phyloP scores from a whole-genome alignment of 2,113 vertebrate genomes.

The Gnathonemus echidnorhynchus region DNA sequence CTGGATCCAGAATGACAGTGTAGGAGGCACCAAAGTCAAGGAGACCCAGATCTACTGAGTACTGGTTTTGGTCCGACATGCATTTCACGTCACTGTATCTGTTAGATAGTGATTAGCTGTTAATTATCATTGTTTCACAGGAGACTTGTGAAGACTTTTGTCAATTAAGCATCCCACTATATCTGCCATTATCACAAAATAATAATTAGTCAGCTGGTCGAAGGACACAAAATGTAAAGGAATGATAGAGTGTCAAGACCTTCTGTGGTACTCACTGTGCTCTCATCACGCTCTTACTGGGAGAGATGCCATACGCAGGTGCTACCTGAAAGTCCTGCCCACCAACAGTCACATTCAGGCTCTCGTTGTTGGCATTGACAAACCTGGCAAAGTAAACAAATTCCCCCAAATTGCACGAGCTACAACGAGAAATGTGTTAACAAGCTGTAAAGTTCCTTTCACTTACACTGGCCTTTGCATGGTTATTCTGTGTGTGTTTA shows the following conservation, averaged over 20 bases:
- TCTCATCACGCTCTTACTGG: slow-evolving; percentile 52
- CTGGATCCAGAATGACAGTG: slow-evolving; percentile 67
- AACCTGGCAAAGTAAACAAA: slow-evolving; percentile 62
- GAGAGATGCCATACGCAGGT: slow-evolving; percentile 54
- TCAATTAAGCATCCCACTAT: not conserved
- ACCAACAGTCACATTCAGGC: slow-evolving; percentile 61
- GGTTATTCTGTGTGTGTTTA: slow-evolving; percentile 35
- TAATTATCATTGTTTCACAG: not conserved
- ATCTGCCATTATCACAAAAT: not conserved
- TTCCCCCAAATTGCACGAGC: not conserved
- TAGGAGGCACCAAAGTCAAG: slow-evolving; percentile 82
- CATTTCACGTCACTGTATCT: slow-evolving; percentile 59
- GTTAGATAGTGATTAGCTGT: not conserved
- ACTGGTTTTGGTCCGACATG: slow-evolving; percentile 32
- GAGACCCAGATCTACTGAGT: slow-evolving; percentile 68
- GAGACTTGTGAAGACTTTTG: not conserved
- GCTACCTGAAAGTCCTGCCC: slow-evolving; percentile 35
- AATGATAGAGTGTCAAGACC: no score
- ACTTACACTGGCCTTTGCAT: not conserved
- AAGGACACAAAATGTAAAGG: not conserved
- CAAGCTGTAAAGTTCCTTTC: not conserved
- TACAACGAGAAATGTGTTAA: not conserved
- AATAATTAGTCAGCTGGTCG: not conserved
- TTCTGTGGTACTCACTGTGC: slow-evolving; percentile 66
- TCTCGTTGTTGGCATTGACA: slow-evolving; percentile 63